A percentile compares a stretch with the other conserved stretches of the same genome.
Conservation (phyloP, 2,888 invertebrate species). For the Sepiola atlantica region DNA sequence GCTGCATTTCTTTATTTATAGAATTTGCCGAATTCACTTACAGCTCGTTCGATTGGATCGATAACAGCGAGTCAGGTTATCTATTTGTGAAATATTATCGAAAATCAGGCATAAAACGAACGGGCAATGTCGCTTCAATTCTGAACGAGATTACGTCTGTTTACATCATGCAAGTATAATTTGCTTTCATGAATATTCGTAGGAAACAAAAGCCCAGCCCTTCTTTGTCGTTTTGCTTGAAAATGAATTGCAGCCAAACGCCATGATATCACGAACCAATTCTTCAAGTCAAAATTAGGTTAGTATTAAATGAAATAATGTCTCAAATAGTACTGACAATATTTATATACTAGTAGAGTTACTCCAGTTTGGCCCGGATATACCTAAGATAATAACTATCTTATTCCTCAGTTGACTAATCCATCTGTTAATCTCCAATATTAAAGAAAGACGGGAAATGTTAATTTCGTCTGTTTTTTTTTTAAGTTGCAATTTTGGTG, state of each 20-base stretch:
- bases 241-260: not conserved
- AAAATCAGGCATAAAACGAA: not conserved
- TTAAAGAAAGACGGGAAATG: no score
- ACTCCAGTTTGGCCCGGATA: no score
- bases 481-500: no score
- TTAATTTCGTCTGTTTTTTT: no score
- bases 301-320: not conserved
- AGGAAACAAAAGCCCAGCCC: not conserved
- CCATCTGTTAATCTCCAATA: no score
- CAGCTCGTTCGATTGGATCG: no score
- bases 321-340: not conserved
- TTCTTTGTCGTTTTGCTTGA: not conserved
- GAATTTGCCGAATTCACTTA: no score
- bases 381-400: no score
- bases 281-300: not conserved
- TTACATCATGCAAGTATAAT: conserved; percentile 2
- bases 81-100: not conserved
- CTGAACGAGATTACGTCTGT: not conserved
- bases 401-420: no score
- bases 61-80: not conserved
- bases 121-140: not conserved
- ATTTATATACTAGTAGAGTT: no score
- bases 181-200: not conserved
- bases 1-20: no score
- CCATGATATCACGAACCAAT: not conserved